Base-by-base conservation (phyloP, 2,797 vertebrate species). In the Cottoperca gobio region DNA sequence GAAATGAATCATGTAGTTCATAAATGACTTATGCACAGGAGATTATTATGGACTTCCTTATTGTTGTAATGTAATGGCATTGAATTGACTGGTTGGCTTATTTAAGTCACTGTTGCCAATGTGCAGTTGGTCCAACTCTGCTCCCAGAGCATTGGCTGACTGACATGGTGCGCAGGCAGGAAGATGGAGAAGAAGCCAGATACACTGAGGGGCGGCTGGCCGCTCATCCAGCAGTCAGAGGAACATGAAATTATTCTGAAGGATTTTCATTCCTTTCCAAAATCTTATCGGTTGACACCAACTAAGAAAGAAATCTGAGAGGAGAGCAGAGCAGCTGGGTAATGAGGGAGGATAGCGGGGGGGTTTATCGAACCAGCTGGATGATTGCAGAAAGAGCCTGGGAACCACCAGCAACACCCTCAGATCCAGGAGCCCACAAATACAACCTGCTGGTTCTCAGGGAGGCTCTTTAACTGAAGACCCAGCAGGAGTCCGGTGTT, bases 1-100 rank as follows among this genome's bases (percentile, higher is more conserved):
- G 53, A 70, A 81, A 70, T 80, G 0, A 75, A 74, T 79, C 62
- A 79, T 17, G 37, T 11, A 16, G 43, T 35, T 82, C 70, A 73
- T 64, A 21, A 73, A 79, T 76, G 17, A 72, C 12, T 70, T 13
- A 73, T 26, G 59, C 48, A 46, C 23, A 31, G 10, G 49, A 71
- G n/a, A 70, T 70, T 66, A 62, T 63, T 31, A 40, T 63, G 48
- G 58, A 62, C 68, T 77, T 63, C 62, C 54, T 40, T 60, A 69
- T 46, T 49, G 43, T 55, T 52, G 49, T 31, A 43, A 60, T 71
- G 63, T 31, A 14, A 48, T 54, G 35, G 31, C 45, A 46, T 0
- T 61, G 33, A 72, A 72, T 8, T 24, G 8, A 43, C 55, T 33
- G 26, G 3, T 61, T 72, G 35, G 9, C 24, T 71, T 5, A 13